phyloP scores from a whole-genome alignment of 2,888 invertebrate species.

The Acleris holmiana region DNA sequence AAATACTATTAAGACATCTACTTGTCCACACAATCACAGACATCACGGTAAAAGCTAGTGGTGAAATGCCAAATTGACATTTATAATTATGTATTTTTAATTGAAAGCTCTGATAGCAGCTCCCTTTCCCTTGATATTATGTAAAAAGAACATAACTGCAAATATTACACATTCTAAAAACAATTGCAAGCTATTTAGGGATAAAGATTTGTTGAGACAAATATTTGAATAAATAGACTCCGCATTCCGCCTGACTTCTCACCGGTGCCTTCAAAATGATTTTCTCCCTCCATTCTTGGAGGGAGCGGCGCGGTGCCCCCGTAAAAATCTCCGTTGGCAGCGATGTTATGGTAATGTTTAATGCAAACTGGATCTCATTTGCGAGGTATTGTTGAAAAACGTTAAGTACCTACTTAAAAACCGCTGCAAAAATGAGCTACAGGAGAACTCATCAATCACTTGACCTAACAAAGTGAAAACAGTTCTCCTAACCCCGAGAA shows the following conservation, averaged over 20 bases:
- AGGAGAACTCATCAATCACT: too few species aligned
- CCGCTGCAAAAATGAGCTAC: too few species aligned
- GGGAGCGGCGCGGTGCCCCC: slow-evolving; percentile 52
- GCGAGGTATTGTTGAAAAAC: slow-evolving; percentile 47
- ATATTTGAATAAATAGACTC: slow-evolving; percentile 64
- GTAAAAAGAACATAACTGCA: too few species aligned
- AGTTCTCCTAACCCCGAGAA: too few species aligned
- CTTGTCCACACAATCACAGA: too few species aligned
- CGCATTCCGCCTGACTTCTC: slow-evolving; percentile 64
- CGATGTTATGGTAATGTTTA: slow-evolving; percentile 58
- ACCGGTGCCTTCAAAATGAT: slow-evolving; percentile 50
- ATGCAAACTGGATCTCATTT: slow-evolving; percentile 53
- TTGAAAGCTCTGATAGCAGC: too few species aligned
- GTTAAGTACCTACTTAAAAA: neutral
- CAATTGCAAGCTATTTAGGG: slow-evolving; percentile 15
- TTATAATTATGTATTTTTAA: too few species aligned
- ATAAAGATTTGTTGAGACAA: slow-evolving; percentile 53
- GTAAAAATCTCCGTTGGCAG: slow-evolving; percentile 23
- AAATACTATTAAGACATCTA: too few species aligned
- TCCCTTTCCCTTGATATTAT: too few species aligned
- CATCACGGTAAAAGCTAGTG: too few species aligned
- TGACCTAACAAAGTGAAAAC: too few species aligned
- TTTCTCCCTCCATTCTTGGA: slow-evolving; percentile 64
- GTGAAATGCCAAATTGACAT: too few species aligned
- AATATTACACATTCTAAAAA: slow-evolving; percentile 1